A percentile compares a stretch with the other conserved stretches of the same genome.
Evolutionary conservation across 2,888 invertebrate species (phyloP).

Genomic region (Onchidella celtica): DNA sequence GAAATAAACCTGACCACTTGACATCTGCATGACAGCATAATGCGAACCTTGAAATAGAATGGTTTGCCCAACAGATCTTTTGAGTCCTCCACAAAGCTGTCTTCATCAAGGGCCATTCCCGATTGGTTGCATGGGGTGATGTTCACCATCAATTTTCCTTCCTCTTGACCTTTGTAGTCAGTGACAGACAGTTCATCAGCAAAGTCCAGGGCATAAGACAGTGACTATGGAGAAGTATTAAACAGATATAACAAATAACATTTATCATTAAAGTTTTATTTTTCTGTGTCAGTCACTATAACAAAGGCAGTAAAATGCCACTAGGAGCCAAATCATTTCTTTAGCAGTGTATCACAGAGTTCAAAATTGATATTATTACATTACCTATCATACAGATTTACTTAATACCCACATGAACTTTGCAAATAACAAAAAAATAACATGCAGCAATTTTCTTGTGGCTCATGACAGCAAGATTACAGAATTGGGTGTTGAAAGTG

Average conservation of each 20-base stretch:
- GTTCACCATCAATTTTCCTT: slow-evolving; percentile 75
- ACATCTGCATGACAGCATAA: neutral
- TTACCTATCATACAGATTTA: no score
- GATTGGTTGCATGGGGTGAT: slow-evolving; percentile 76
- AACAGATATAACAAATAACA: no score
- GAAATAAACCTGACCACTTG: no score
- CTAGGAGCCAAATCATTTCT: neutral
- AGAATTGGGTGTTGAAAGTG: no score
- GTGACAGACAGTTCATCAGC: slow-evolving; percentile 77
- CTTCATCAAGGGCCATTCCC: slow-evolving; percentile 76
- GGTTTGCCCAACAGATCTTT: slow-evolving; percentile 75
- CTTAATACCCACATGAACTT: no score
- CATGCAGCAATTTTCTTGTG: no score
- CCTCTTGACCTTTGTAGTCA: slow-evolving; percentile 80
- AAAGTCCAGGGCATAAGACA: slow-evolving; percentile 79
- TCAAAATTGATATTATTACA: no score
- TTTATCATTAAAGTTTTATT: no score
- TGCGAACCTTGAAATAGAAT: slow-evolving; percentile 77
- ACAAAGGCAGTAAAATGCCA: neutral
- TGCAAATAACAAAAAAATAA: no score
- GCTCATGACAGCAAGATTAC: no score
- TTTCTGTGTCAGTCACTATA: no score
- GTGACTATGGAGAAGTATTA: slow-evolving; percentile 57
- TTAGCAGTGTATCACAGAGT: no score
- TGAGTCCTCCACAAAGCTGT: slow-evolving; percentile 79